Conservation (phyloP, 2,113 vertebrate species). For the Cochlearius cochlearius region DNA sequence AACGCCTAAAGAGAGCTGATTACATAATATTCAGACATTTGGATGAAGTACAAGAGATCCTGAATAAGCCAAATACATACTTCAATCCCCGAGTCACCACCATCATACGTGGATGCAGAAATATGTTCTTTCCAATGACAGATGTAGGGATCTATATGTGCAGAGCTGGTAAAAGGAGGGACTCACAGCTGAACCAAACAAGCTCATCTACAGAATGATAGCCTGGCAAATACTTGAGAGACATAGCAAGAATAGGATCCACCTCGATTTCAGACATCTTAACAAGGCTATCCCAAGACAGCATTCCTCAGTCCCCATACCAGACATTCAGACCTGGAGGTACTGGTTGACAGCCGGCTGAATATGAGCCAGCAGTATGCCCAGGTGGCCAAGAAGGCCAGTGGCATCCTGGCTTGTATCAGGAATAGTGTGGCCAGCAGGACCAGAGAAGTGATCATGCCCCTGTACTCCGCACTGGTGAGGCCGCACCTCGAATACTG, state of each 20-base stretch:
- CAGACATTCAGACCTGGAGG: too few relatives aligned
- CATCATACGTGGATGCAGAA: not conserved
- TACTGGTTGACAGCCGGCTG: too few relatives aligned
- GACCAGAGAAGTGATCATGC: too few relatives aligned
- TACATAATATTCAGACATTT: not conserved
- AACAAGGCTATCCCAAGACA: not conserved
- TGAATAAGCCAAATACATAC: not conserved
- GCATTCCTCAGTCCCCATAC: not conserved
- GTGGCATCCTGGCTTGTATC: too few relatives aligned
- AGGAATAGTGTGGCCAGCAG: too few relatives aligned
- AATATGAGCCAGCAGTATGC: too few relatives aligned
- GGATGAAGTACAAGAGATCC: not conserved
- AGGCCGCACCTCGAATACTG: too few relatives aligned
- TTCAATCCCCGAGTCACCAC: not conserved
- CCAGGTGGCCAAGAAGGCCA: too few relatives aligned
- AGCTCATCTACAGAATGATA: not conserved
- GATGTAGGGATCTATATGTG: not conserved
- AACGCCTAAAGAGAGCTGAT: not conserved
- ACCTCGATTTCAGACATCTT: not conserved
- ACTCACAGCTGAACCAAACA: not conserved
- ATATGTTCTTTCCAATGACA: not conserved
- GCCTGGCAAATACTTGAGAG: not conserved
- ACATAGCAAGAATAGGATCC: not conserved
- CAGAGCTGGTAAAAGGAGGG: not conserved
- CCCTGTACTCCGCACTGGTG: too few relatives aligned